Evolutionary conservation across 2,113 vertebrate species (phyloP).

Genomic region (Accipiter cooperii): DNA sequence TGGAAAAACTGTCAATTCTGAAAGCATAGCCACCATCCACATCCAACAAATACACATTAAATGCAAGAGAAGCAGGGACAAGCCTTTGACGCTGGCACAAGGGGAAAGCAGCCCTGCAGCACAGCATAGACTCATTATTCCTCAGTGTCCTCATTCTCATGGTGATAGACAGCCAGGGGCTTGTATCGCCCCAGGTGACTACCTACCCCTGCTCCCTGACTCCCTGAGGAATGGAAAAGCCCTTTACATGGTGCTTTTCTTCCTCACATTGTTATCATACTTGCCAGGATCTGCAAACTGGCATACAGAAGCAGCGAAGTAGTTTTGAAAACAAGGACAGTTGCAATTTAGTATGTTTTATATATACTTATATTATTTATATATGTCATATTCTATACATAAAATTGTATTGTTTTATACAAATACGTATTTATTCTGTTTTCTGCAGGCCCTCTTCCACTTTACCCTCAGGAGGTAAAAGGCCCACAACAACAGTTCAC

Average conservation of each 20-base stretch:
- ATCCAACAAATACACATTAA: background rate
- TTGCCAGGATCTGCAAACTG: background rate
- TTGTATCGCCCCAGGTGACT: background rate
- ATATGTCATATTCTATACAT: background rate
- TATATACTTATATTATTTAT: no score
- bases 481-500: background rate
- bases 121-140: background rate
- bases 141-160: background rate
- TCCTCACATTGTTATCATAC: background rate
- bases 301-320: background rate
- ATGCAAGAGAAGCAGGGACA: background rate
- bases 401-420: background rate
- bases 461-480: background rate
- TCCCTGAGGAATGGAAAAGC: background rate
- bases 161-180: background rate
- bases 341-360: background rate
- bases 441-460: background rate
- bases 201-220: background rate
- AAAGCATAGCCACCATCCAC: background rate
- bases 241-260: background rate
- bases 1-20: background rate
- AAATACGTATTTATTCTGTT: background rate
- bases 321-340: background rate
- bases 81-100: conserved; percentile 4
- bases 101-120: conserved; percentile 6